Conservation (phyloP, 1,140 invertebrate species). For the Microplitis mediator region DNA sequence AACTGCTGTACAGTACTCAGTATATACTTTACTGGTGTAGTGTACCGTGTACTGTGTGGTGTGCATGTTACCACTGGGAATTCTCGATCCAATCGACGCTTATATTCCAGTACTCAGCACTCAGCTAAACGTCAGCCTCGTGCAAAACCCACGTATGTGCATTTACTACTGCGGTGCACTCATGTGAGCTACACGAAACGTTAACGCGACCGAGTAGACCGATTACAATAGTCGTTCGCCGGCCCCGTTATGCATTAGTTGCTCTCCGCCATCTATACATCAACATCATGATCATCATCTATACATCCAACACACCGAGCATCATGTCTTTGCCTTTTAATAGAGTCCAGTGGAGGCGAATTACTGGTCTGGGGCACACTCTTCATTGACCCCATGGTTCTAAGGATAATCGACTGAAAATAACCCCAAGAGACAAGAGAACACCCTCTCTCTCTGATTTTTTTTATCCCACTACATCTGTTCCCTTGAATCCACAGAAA, state of each 20-base stretch:
- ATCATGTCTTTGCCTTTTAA: neutral
- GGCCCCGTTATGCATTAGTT: neutral
- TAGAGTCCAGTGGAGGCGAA: slow-evolving; percentile 20
- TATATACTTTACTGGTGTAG: no score
- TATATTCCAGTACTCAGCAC: neutral
- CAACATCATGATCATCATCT: neutral
- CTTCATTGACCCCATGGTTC: slow-evolving; percentile 48
- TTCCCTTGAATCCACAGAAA: neutral
- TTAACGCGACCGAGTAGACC: neutral
- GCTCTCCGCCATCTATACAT: neutral
- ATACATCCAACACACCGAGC: neutral
- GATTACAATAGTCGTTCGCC: neutral
- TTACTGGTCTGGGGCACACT: neutral
- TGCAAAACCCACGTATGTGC: slow-evolving; percentile 10
- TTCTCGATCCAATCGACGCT: slow-evolving; percentile 16
- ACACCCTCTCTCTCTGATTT: slow-evolving; percentile 26
- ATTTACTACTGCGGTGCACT: neutral
- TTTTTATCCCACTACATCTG: neutral
- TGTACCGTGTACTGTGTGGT: neutral
- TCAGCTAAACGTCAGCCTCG: no score
- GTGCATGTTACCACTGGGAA: neutral
- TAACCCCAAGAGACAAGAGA: slow-evolving; percentile 56
- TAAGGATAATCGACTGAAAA: slow-evolving; percentile 61
- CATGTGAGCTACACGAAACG: neutral
- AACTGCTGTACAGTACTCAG: no score